Evolutionary conservation across 2,113 vertebrate genomes (phyloP).

Genomic region (Hiodon alosoides): DNA sequence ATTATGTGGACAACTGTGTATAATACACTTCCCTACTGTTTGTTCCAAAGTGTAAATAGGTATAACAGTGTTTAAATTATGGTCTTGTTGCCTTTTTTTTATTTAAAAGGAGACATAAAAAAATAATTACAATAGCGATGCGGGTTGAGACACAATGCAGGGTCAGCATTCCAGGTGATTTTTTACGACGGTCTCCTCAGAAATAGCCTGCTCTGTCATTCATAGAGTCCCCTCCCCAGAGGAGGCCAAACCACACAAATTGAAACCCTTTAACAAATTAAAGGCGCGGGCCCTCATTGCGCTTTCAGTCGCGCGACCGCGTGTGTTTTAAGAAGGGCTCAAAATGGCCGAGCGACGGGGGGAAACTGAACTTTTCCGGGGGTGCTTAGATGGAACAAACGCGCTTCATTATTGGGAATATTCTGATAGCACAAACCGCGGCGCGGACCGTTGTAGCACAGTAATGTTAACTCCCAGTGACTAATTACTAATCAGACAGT

Average conservation of each 20-base stretch:
- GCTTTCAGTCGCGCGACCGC: no score
- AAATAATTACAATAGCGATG: conserved; percentile 53
- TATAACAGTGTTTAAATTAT: conserved; percentile 70
- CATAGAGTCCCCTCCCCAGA: conserved; percentile 33
- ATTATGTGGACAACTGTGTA: conserved; percentile 79
- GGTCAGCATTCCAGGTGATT: conserved; percentile 53
- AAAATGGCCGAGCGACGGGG: neutral
- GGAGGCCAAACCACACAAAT: conserved; percentile 21
- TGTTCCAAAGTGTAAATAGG: conserved; percentile 75
- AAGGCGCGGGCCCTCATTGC: no score
- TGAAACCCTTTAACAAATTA: conserved; percentile 3
- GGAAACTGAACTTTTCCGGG: neutral
- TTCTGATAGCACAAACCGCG: no score
- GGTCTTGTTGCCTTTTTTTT: conserved; percentile 42
- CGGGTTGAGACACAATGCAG: conserved; percentile 55
- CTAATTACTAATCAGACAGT: conserved; percentile 15
- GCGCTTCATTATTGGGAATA: no score
- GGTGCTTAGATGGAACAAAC: neutral
- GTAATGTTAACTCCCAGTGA: neutral
- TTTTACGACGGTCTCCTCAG: conserved; percentile 51
- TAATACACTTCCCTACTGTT: conserved; percentile 69
- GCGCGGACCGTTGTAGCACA: neutral
- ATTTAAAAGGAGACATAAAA: conserved; percentile 45
- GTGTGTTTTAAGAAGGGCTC: neutral
- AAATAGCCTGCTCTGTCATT: conserved; percentile 31